phyloP scores from a whole-genome alignment of 2,888 invertebrate genomes.

The Prosopocoilus inquinatus region DNA sequence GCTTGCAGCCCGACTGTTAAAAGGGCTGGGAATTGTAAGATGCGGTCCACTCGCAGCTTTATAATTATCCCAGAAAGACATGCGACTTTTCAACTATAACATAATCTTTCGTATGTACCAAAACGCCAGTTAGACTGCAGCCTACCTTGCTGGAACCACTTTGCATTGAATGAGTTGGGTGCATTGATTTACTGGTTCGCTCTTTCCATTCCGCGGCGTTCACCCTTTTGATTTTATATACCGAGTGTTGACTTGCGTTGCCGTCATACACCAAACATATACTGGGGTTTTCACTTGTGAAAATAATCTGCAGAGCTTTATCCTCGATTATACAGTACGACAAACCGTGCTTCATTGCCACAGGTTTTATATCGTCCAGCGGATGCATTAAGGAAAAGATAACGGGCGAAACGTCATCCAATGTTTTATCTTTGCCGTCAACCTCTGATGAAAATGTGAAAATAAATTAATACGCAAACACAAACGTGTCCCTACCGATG shows the following conservation, averaged over 20 bases:
- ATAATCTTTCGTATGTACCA: neutral
- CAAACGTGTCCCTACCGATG: constrained; percentile 30
- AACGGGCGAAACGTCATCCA: constrained; percentile 57
- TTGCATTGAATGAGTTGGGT: constrained; percentile 29
- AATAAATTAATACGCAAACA: neutral
- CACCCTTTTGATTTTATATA: constrained; percentile 78
- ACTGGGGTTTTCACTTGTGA: constrained; percentile 73
- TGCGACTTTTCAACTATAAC: constrained; percentile 33
- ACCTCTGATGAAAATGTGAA: neutral
- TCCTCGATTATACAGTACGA: constrained; percentile 64
- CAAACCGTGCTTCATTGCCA: constrained; percentile 65
- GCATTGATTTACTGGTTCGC: constrained; percentile 35
- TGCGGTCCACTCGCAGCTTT: constrained; percentile 28
- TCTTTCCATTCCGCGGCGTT: constrained; percentile 63
- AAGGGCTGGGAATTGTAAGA: constrained; percentile 37
- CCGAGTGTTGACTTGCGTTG: constrained; percentile 73
- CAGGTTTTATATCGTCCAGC: constrained; percentile 85
- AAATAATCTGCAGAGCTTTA: constrained; percentile 65
- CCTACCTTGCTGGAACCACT: constrained; percentile 37
- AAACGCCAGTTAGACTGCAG: neutral
- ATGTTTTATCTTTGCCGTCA: constrained; percentile 35
- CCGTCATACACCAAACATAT: constrained; percentile 79
- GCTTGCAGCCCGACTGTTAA: constrained; percentile 35
- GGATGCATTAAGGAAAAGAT: constrained; percentile 88
- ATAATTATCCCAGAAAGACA: constrained; percentile 43